Conservation (phyloP, 2,113 vertebrate species). For the Seriola dumerili region DNA sequence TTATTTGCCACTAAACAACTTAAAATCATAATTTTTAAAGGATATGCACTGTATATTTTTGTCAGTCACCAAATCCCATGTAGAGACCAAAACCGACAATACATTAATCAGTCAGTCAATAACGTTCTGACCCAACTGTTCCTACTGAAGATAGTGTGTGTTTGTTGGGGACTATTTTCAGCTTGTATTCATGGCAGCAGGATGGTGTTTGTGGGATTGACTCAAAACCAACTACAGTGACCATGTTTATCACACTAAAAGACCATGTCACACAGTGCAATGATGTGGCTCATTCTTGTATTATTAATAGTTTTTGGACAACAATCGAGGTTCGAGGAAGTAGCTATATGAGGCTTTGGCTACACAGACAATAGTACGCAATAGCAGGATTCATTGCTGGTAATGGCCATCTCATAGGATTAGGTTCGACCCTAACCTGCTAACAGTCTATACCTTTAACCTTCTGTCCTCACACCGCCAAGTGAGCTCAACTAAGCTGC, state of each 20-base stretch:
- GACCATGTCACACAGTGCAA: neutral
- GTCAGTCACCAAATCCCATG: neutral
- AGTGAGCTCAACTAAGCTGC: slow-evolving; percentile 5
- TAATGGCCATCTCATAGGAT: neutral
- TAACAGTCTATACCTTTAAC: neutral
- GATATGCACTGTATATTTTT: neutral
- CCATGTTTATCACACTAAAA: neutral
- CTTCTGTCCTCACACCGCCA: neutral
- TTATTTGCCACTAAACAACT: neutral
- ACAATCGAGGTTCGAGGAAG: neutral
- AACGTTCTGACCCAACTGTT: neutral
- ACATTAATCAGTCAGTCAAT: too few relatives aligned
- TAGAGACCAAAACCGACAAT: neutral
- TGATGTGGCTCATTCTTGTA: neutral
- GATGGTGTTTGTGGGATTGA: neutral
- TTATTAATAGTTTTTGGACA: neutral
- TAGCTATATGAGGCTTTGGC: neutral
- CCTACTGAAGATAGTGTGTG: neutral
- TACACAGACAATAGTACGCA: neutral
- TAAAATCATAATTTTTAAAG: neutral
- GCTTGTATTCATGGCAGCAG: neutral
- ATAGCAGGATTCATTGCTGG: too few relatives aligned
- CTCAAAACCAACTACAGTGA: neutral
- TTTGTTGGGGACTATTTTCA: neutral
- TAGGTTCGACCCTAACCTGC: neutral